Base-by-base conservation (phyloP, 2,113 vertebrate species). In the Myotis davidii region DNA sequence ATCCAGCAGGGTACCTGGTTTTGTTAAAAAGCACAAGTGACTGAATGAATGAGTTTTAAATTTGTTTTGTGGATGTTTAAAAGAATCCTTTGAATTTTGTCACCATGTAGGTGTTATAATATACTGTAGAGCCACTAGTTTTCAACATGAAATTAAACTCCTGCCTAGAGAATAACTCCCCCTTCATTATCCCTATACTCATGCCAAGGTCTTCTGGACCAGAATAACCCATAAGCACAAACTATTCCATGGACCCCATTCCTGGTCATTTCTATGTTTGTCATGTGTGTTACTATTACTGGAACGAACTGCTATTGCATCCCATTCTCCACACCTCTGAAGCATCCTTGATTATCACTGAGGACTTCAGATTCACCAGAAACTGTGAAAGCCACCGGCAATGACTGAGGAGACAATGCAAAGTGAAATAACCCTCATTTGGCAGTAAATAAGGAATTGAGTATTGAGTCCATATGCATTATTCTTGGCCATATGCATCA, bases 11-110 rank as follows among this genome's bases (percentile, higher is more conserved):
- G 10, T 3, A n/a, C 34, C 85, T 91, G 77, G 23, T 87, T 93
- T 94, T 48, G 13, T n/a, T 78, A 37, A 97, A 86, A 17, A 86
- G 27, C 48, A 61, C 45, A 56, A 37, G 74, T 92, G n/a, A 76
- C 12, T 67, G 37, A 88, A 42, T 82, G 45, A 65, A 83, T 27
- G 65, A 88, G 34, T 81, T 88, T 93, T 89, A 7, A 91, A 67
- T 61, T 21, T 37, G 34, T 88, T 59, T 21, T 45, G 21, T 74
- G 29, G 23, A 65, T 37, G 17, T 88, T 79, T 88, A 37, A 37
- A 34, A 76, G 61, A 61, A 78, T 34, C 23, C n/a, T 76, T 16
- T 14, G 82, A 56, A 39, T 69, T 88, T 84, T 88, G 37, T 84
- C 37, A 65, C 54, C 23, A n/a, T 48, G 32, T 69, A 37, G 32